Evolutionary conservation across 2,888 invertebrate genomes (phyloP), one percentile per base, ranked within the genome.

Genomic region (Carcina quercana): DNA sequence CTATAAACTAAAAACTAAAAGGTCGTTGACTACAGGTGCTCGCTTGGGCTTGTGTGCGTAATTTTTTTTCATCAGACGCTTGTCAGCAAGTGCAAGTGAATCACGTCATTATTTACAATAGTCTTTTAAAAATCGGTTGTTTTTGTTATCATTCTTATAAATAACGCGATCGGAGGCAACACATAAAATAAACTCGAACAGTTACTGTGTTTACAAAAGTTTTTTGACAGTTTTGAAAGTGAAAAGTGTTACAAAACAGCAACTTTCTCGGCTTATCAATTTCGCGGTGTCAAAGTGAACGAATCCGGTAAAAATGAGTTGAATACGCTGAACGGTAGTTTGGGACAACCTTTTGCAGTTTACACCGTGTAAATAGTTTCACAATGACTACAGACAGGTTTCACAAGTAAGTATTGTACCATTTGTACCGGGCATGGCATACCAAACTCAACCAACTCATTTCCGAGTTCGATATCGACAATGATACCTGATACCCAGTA

Each of bases 401-500:
- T 65, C 88, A 88, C 65, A 87, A 87, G 88, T 88, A 71, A 84
- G 87, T 86, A 46, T n/a, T n/a, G n/a, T n/a, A n/a, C n/a, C n/a
- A n/a, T n/a, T n/a, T n/a, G n/a, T n/a, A n/a, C n/a, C n/a, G n/a
- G n/a, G n/a, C n/a, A n/a, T n/a, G n/a, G n/a, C n/a, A n/a, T n/a
- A n/a, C n/a, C n/a, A n/a, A n/a, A n/a, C n/a, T n/a, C n/a, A n/a
- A n/a, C n/a, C n/a, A n/a, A n/a, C n/a, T n/a, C 11, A 25, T 14
- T 14, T 25, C 25, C 6, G 13, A 13, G 5, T 25, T n/a, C n/a
- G n/a, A n/a, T n/a, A n/a, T n/a, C n/a, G n/a, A n/a, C n/a, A n/a
- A n/a, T n/a, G n/a, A n/a, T n/a, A n/a, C n/a, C n/a, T n/a, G n/a
- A n/a, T n/a, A n/a, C n/a, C n/a, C n/a, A n/a, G n/a, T n/a, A n/a